phyloP scores from a whole-genome alignment of 2,113 vertebrate species.

The Passer montanus region DNA sequence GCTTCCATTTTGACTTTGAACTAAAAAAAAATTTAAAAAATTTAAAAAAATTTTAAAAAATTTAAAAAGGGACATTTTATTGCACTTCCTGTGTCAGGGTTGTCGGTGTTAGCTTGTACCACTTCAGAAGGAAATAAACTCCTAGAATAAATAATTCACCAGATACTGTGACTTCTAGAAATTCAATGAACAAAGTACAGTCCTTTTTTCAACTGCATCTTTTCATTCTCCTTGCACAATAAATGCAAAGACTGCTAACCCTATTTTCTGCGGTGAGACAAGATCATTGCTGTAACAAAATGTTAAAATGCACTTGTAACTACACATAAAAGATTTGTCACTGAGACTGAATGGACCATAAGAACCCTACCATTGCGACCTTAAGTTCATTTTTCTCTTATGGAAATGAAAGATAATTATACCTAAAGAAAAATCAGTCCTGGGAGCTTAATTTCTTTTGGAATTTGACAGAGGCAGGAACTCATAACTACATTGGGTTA shows the following conservation, averaged over 20 bases:
- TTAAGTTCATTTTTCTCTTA: conserved; percentile 66
- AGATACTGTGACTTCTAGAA: neutral
- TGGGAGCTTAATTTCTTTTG: conserved; percentile 51
- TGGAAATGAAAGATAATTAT: conserved; percentile 65
- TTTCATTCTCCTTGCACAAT: conserved; percentile 46
- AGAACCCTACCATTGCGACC: conserved; percentile 57
- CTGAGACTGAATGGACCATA: conserved; percentile 60
- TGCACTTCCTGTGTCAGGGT: neutral
- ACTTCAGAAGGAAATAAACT: neutral
- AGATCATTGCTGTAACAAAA: conserved; percentile 51
- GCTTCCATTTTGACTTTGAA: neutral
- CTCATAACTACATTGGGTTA: neutral
- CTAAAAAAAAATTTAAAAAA: neutral
- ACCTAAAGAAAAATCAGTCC: conserved; percentile 53
- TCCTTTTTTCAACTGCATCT: conserved; percentile 40
- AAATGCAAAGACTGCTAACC: neutral
- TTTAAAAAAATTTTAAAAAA: neutral
- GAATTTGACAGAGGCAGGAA: neutral
- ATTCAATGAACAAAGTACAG: neutral
- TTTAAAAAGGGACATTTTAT: neutral
- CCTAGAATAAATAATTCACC: neutral
- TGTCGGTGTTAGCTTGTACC: neutral
- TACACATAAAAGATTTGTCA: conserved; percentile 45
- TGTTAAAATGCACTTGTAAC: conserved; percentile 62
- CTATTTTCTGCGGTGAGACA: conserved; percentile 41